Evolutionary conservation across 2,888 invertebrate species (phyloP), one percentile per base, ranked within the genome.

Genomic region (Idaea aversata): DNA sequence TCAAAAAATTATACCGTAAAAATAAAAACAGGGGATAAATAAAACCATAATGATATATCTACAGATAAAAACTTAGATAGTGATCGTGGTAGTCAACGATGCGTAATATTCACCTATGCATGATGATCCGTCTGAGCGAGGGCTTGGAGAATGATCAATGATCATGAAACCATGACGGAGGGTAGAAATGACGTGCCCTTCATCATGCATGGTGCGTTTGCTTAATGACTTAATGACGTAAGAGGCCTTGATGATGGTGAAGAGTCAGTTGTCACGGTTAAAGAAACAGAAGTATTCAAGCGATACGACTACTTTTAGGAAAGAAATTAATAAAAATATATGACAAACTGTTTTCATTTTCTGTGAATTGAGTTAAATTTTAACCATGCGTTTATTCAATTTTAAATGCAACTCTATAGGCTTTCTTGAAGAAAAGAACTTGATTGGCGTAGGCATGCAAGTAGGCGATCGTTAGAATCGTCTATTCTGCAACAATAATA

Each of bases 71-170:
- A 47, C 47, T 47, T 47, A 65, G 67, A 65, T 66, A 67, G 62
- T 61, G 64, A 70, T 69, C 69, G 57, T 61, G 63, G 63, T 58
- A 62, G 13, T 61, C 66, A 66, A 67, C 69, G 73, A 71, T 66
- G 71, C 73, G 62, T 62, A 10, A 61, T 60, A 61, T 60, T 57
- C 68, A 67, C 65, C 70, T 67, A 65, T 69, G 73, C 73, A 66
- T 73, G 65, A 66, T 65, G 65, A 47, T 47, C 47, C 47, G 47
- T 13, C 65, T 63, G 25, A 25, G 61, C 71, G 60, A 71, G 63
- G 66, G 67, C 47, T 47, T 47, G 47, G 10, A 47, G 47, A 47
- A 47, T 47, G 47, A 47, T 47, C 47, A 47, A 47, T 47, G 47
- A 47, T 47, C 47, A 47, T 47, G 47, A 47, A 47, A 47, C 47